A percentile compares a stretch with the other conserved stretches of the same genome.
These are phyloP conservation scores for Phoxinus phoxinus DNA, from an alignment of 2,113 vertebrate genomes.

Conservation along the genomic window DNA sequence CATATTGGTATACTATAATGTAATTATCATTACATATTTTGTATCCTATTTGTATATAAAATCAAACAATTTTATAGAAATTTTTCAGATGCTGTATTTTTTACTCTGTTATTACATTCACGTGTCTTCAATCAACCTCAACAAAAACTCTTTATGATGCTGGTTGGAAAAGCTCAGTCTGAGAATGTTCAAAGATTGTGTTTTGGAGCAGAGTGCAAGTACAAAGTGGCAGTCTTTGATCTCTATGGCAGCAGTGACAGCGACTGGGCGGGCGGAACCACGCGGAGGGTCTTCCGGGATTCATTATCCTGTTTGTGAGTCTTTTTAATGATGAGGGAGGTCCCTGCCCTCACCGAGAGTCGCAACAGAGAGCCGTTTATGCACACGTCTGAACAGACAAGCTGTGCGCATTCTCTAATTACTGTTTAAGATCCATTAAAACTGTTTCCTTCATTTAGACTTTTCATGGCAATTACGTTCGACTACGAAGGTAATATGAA, in stretches of 20 bases:
- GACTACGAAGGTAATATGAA: constrained; percentile 20
- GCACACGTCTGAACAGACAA: constrained; percentile 32
- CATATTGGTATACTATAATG: no score
- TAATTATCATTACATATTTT: no score
- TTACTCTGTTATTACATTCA: background rate
- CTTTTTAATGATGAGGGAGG: constrained; percentile 76
- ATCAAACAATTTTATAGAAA: no score
- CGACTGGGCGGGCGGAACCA: constrained; percentile 67
- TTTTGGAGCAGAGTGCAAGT: constrained; percentile 50
- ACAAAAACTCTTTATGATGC: constrained; percentile 6
- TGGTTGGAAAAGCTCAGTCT: constrained; percentile 18
- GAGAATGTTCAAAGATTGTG: constrained; percentile 34
- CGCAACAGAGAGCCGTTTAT: constrained; percentile 49
- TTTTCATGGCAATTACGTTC: constrained; percentile 27
- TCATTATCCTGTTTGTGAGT: constrained; percentile 77
- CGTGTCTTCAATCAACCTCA: background rate
- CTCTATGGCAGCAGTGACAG: constrained; percentile 69
- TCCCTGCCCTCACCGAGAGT: constrained; percentile 57
- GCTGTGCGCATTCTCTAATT: constrained; percentile 52
- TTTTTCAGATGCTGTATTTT: no score
- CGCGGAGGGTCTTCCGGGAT: constrained; percentile 65
- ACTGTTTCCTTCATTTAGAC: constrained; percentile 32
- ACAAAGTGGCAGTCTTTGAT: constrained; percentile 76
- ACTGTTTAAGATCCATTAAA: constrained; percentile 41
- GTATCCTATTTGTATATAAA: no score